Evolutionary conservation across 2,888 invertebrate genomes (phyloP), one percentile per base, ranked within the genome.

Genomic region (Sminthurides aquaticus): DNA sequence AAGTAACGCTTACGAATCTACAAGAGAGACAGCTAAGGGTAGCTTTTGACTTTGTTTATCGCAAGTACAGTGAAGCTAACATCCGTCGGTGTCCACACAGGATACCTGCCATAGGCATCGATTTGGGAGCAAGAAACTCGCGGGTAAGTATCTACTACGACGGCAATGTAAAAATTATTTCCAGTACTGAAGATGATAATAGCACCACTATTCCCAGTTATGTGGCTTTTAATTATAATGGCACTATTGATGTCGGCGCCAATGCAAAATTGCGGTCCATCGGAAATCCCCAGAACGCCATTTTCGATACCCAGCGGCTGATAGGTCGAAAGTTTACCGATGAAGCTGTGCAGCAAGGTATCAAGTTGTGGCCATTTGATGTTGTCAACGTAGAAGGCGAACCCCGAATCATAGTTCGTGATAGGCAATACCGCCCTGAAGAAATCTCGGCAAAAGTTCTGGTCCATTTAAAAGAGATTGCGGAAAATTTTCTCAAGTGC

Each of bases 391-490:
- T 88, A 77, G 83, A 83, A 86, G 88, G 60, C 8, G 64, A 65
- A 28, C 68, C 70, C 18, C 49, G 48, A n/a, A 25, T 70, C 27
- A 28, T 66, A 24, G 67, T 67, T 1, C 62, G 64, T 24, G 75
- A 72, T 60, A 86, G 85, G 77, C 80, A 79, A 56, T 85, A 84
- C 77, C 81, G 79, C 78, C 84, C 84, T 1, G 84, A 85, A 76
- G 84, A 85, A 79, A 80, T 85, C 64, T 82, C 82, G 62, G 83
- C 84, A 52, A 84, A 85, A 84, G 83, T 84, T 54, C 83, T 95
- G 68, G 87, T 85, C 27, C 93, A 93, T 78, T 93, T 94, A 93
- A 92, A 91, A 84, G 89, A 90, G 80, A 89, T 88, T 59, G 90
- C 91, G 43, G 91, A 91, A 80, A 89, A 90, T 0, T 91, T 88